Percentiles rank a stretch among this genome's conserved stretches.
Evolutionary conservation across 2,113 vertebrate species (phyloP).

Genomic region (Tenebrosternarchus preto): DNA sequence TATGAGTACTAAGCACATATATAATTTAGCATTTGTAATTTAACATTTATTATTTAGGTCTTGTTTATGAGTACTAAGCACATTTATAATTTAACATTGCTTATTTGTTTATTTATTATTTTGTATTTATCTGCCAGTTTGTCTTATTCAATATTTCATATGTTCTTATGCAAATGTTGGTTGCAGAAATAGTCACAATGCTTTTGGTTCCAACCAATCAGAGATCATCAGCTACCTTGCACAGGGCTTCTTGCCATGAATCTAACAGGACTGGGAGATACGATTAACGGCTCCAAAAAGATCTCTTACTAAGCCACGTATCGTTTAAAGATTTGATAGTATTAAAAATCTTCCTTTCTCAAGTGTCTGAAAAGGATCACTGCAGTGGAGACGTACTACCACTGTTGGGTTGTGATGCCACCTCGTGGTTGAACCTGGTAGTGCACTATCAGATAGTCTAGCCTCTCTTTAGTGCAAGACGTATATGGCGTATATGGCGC

Average conservation of each 20-base stretch:
- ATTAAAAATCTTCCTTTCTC: constrained; percentile 6
- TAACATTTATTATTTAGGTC: neutral
- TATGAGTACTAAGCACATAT: too few species aligned
- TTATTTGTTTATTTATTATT: neutral
- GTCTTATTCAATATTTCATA: too few species aligned
- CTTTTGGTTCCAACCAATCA: neutral
- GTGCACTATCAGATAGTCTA: neutral
- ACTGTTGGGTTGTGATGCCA: constrained; percentile 19
- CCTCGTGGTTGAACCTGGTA: constrained; percentile 15
- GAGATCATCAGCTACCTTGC: neutral
- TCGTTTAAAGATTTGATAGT: neutral
- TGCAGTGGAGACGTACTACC: neutral
- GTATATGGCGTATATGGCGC: neutral
- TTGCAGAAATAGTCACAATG: neutral
- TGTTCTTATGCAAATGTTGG: neutral
- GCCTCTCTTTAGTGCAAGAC: neutral
- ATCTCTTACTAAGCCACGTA: neutral
- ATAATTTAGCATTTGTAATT: neutral
- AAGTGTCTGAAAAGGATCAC: constrained; percentile 8
- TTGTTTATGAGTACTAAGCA: too few species aligned
- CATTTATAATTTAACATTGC: neutral
- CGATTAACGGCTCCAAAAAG: neutral
- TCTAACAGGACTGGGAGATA: constrained; percentile 12
- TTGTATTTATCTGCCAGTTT: neutral
- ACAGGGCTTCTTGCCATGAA: constrained; percentile 19